Evolutionary conservation across 2,113 vertebrate species (phyloP).

Genomic region (Callaeas wilsoni): DNA sequence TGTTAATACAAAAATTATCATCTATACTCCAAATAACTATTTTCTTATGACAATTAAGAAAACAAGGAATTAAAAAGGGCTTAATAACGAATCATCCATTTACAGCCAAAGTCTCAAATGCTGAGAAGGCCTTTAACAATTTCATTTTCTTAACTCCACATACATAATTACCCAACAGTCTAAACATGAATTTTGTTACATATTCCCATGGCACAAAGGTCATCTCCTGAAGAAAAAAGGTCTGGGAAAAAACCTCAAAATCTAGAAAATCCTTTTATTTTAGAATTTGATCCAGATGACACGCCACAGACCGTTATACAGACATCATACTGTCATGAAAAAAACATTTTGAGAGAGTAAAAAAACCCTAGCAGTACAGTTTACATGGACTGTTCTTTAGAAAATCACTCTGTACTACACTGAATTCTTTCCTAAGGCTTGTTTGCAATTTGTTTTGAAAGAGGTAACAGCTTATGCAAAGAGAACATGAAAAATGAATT

Average conservation of each 20-base stretch:
- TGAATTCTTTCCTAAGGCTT: not conserved
- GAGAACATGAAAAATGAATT: slow-evolving; percentile 3
- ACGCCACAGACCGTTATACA: not conserved
- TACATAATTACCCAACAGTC: not conserved
- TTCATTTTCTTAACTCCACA: not conserved
- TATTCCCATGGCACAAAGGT: not conserved
- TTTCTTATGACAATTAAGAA: not conserved
- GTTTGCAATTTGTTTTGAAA: not conserved
- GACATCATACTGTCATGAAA: not conserved
- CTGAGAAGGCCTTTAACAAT: not conserved
- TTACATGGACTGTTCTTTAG: not conserved
- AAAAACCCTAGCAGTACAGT: not conserved
- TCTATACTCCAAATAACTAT: not conserved
- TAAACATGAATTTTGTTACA: not conserved
- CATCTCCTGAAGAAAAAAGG: not conserved
- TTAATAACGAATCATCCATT: not conserved
- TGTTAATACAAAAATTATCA: not conserved
- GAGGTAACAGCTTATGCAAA: not conserved
- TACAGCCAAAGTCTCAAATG: not conserved
- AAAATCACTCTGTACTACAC: not conserved
- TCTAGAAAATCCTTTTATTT: not conserved
- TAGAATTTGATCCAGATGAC: not conserved
- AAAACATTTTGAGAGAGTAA: not conserved
- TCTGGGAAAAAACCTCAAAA: not conserved
- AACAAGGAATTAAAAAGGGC: not conserved